Base-by-base conservation (phyloP, 2,113 vertebrate species). In the Falco punctatus region DNA sequence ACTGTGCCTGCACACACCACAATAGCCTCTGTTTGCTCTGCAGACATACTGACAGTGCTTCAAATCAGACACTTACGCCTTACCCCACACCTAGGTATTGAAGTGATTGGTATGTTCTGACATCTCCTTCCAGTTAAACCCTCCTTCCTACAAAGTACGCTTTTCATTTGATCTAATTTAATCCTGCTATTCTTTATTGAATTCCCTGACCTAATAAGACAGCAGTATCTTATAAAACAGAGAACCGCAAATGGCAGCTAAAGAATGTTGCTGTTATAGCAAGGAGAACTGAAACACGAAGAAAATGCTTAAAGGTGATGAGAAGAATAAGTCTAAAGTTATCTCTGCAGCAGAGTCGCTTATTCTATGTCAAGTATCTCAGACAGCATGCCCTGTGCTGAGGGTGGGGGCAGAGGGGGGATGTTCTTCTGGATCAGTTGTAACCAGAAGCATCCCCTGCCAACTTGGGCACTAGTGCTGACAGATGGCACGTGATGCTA, bases 121-220 rank as follows among this genome's bases (percentile, higher is more conserved):
- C 26, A 77, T 69, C 54, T 85, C 33, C 72, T 75, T 35, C 30
- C 42, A 51, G 48, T 51, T 74, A 90, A 27, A 75, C 33, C 35
- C 86, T 75, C 70, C 66, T 71, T 67, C 48, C 64, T 44, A 61
- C 30, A 19, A 84, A 65, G 48, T 35, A 75, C 18, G 40, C 6
- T 81, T 79, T 62, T 57, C 38, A 75, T 82, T 82, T 82, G 27
- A 57, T 82, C 58, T 67, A 72, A 88, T 85, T 79, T 65, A 77
- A 88, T 90, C 75, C 93, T 86, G 74, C 72, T 40, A 11, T 81
- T 75, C 33, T 64, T 80, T 83, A 81, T 46, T 90, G 64, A 86
- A 88, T 81, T 65, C 28, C 59, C 23, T 42, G 35, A 54, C 64
- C 79, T 87, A 92, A 71, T 74, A 88, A 86, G 57, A 80, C 5